These are phyloP conservation scores for Anolis carolinensis DNA, from an alignment of 2,113 vertebrate genomes.

Conservation along the genomic window DNA sequence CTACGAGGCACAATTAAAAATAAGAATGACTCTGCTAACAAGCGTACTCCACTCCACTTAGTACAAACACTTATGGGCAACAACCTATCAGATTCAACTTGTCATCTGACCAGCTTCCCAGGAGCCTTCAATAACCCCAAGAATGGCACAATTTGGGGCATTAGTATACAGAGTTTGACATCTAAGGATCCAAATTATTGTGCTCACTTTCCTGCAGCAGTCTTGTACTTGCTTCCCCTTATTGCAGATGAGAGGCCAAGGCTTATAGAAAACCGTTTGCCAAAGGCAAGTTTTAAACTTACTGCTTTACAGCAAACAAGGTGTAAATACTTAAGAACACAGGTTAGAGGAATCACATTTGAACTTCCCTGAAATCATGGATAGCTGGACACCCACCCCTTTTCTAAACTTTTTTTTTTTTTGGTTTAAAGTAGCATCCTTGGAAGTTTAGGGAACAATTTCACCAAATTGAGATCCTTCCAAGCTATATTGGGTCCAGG, in stretches of 20 bases:
- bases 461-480: no score
- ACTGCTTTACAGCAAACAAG: not conserved
- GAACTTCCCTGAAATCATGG: no score
- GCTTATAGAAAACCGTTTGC: not conserved
- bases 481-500: no score
- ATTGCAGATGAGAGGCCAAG: not conserved
- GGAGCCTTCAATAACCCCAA: not conserved
- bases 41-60: not conserved
- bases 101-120: not conserved
- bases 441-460: no score
- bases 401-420: no score
- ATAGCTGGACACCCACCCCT: no score
- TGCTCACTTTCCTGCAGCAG: not conserved
- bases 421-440: no score
- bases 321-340: not conserved
- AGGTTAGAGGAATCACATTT: no score
- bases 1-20: slow-evolving; percentile 60
- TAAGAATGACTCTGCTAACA: not conserved
- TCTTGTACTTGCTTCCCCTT: no score
- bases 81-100: no score
- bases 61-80: not conserved
- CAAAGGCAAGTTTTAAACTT: not conserved
- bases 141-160: not conserved
- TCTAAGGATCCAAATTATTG: not conserved
- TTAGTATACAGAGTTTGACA: no score